phyloP scores from a whole-genome alignment of 2,797 vertebrate species.

The Salmo trutta region DNA sequence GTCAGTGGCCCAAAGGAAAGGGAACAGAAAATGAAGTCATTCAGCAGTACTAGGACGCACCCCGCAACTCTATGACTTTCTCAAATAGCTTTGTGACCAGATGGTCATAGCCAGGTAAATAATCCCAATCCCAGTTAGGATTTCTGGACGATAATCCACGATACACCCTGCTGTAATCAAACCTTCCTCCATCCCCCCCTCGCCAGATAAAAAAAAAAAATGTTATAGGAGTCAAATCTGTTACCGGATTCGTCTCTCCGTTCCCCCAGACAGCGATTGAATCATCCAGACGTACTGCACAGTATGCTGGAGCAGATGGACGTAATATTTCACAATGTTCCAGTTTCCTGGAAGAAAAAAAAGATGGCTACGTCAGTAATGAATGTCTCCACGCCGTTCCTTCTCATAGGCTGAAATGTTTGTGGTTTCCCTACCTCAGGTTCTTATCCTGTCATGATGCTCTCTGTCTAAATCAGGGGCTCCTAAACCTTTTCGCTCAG shows the following conservation, averaged over 20 bases:
- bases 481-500: too few relatives aligned
- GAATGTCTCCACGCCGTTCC: conserved; percentile 16
- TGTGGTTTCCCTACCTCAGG: neutral
- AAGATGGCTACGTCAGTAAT: conserved; percentile 17
- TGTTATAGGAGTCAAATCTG: conserved; percentile 29
- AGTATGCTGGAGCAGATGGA: conserved; percentile 59
- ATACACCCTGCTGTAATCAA: conserved; percentile 25
- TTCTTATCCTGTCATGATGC: neutral
- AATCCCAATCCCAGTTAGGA: conserved; percentile 2
- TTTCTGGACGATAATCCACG: neutral
- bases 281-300: conserved; percentile 44
- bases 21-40: neutral
- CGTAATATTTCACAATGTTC: conserved; percentile 40
- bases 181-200: neutral
- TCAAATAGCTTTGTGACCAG: conserved; percentile 11
- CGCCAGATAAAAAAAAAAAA: neutral
- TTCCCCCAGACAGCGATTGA: conserved; percentile 42
- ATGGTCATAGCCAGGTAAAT: conserved; percentile 3
- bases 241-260: neutral
- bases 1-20: neutral
- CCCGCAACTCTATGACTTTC: neutral
- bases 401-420: neutral
- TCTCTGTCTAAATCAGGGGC: neutral
- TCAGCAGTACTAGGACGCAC: neutral
- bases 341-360: conserved; percentile 27